Percentiles rank a stretch among this genome's conserved stretches.
These are phyloP conservation scores for Perizoma flavofasciatum DNA, from an alignment of 2,888 invertebrate genomes.

Conservation along the genomic window DNA sequence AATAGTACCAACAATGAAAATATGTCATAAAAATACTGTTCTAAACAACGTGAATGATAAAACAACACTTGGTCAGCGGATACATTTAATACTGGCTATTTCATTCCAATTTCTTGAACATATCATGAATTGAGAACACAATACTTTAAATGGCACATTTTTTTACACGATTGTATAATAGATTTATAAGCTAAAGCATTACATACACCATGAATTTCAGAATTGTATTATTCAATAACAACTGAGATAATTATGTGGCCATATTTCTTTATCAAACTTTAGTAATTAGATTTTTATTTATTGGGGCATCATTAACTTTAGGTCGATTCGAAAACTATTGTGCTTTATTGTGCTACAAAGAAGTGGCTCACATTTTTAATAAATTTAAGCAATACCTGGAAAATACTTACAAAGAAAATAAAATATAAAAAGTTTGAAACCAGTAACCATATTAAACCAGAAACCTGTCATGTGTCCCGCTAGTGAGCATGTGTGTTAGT, in stretches of 20 bases:
- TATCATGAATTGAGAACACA: slow-evolving; percentile 20
- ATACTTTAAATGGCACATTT: slow-evolving; percentile 29
- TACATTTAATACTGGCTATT: slow-evolving; percentile 25
- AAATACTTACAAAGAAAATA: too few species aligned
- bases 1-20: too few species aligned
- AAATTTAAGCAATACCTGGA: too few species aligned
- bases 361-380: neutral
- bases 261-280: slow-evolving; percentile 15
- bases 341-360: neutral
- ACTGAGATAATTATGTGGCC: slow-evolving; percentile 29
- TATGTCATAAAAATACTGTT: too few species aligned
- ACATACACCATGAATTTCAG: neutral
- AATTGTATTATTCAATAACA: slow-evolving; percentile 19
- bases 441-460: too few species aligned
- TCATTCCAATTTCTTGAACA: slow-evolving; percentile 26
- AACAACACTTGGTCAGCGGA: neutral
- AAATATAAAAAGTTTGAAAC: too few species aligned
- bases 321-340: neutral
- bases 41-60: neutral
- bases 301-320: slow-evolving; percentile 29
- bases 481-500: too few species aligned
- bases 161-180: slow-evolving; percentile 1
- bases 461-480: too few species aligned
- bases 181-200: slow-evolving; percentile 5
- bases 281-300: slow-evolving; percentile 1